Conservation (phyloP, 2,797 vertebrate species). For the Oryzias dopingdopingensis region DNA sequence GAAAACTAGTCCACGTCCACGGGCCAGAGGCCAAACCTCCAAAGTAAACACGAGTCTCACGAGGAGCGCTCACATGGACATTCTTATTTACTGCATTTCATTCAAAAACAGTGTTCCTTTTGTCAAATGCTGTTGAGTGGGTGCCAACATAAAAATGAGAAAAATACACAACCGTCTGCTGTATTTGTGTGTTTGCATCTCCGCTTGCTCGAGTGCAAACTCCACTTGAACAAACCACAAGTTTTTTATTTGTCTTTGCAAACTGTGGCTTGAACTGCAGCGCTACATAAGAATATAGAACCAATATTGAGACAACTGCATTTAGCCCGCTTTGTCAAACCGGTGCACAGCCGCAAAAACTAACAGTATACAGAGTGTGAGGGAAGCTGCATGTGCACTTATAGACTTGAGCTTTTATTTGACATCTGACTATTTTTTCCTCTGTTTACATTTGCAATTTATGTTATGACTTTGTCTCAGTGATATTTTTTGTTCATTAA, state of each 20-base stretch:
- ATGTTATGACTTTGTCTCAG: too few species aligned
- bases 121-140: slow-evolving; percentile 67
- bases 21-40: slow-evolving; percentile 76
- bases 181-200: slow-evolving; percentile 69
- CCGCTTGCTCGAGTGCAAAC: slow-evolving; percentile 61
- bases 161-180: slow-evolving; percentile 61
- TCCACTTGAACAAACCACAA: slow-evolving; percentile 63
- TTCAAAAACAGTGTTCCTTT: slow-evolving; percentile 79
- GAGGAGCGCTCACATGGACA: slow-evolving; percentile 66
- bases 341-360: slow-evolving; percentile 41
- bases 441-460: not conserved
- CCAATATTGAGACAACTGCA: slow-evolving; percentile 69
- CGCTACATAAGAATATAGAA: slow-evolving; percentile 60
- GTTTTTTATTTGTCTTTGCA: slow-evolving; percentile 67
- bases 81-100: slow-evolving; percentile 78
- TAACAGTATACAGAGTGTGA: slow-evolving; percentile 27
- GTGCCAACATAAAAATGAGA: slow-evolving; percentile 71
- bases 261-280: slow-evolving; percentile 61
- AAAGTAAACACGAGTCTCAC: slow-evolving; percentile 73
- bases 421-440: slow-evolving; percentile 22
- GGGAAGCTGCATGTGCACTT: slow-evolving; percentile 7
- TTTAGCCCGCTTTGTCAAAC: slow-evolving; percentile 61
- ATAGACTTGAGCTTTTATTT: slow-evolving; percentile 26
- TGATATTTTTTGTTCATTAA: too few species aligned
- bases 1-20: slow-evolving; percentile 73